Percentiles rank a stretch among this genome's conserved stretches.
phyloP scores from a whole-genome alignment of 2,888 invertebrate genomes.

The Nomada lathburiana region DNA sequence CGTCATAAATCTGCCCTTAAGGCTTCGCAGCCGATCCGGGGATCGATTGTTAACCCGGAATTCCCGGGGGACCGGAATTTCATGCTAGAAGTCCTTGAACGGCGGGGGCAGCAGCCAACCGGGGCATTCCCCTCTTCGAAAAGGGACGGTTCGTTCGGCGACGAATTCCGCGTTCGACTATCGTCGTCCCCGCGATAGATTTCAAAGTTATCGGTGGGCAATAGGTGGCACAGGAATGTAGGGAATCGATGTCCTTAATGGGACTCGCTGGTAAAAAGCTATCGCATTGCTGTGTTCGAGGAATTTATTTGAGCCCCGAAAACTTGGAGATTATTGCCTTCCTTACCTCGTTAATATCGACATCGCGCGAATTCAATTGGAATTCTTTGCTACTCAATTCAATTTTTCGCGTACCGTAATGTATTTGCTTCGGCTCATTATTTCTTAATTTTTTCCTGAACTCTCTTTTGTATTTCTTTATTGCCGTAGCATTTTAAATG shows the following conservation, averaged over 20 bases:
- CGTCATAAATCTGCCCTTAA: slow-evolving; percentile 13
- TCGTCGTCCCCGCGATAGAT: background rate
- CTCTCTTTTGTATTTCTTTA: too few relatives aligned
- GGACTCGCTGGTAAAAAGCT: background rate
- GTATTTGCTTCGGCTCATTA: too few relatives aligned
- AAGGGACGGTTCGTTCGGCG: background rate
- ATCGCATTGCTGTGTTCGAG: background rate
- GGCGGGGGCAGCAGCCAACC: background rate
- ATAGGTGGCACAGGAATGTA: slow-evolving; percentile 14
- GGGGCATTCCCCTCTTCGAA: background rate
- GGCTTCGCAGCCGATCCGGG: background rate
- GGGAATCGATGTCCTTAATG: slow-evolving; percentile 12
- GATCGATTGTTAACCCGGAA: slow-evolving; percentile 17
- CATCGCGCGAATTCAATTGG: background rate
- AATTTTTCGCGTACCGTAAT: too few relatives aligned
- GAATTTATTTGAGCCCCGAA: background rate
- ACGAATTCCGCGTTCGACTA: background rate
- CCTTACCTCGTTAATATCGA: background rate
- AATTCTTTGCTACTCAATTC: background rate
- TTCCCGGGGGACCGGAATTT: slow-evolving; percentile 11
- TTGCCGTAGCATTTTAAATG: too few relatives aligned
- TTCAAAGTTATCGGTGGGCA: slow-evolving; percentile 6
- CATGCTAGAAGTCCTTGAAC: background rate
- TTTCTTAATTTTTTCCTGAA: too few relatives aligned
- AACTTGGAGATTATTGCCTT: background rate